A percentile compares a stretch with the other conserved stretches of the same genome.
Evolutionary conservation across 30 jellyfish, hydroid and myxozoan species (phyloP).

Genomic region (Rhopilema esculentum): DNA sequence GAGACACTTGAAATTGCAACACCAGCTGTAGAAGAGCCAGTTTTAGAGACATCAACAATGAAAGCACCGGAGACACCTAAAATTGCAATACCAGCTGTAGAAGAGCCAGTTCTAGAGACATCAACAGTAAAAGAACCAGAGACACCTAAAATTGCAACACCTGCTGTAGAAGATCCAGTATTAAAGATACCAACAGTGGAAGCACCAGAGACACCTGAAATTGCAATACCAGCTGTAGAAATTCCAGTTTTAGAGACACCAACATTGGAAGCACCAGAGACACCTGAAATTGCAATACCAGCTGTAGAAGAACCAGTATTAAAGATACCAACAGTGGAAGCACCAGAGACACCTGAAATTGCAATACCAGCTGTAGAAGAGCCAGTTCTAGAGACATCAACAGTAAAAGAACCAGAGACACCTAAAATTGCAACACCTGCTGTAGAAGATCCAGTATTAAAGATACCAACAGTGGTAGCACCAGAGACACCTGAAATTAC

Average conservation of each 20-base stretch:
- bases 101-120: neutral
- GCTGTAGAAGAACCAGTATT: neutral
- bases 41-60: neutral
- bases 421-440: neutral
- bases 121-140: neutral
- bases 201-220: neutral
- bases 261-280: neutral
- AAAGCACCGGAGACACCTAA: neutral
- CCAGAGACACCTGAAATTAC: too few species aligned
- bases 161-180: neutral
- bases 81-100: neutral
- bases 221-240: neutral
- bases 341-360: neutral
- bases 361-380: neutral
- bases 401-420: neutral
- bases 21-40: slow-evolving; percentile 5
- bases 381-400: neutral
- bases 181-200: neutral
- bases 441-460: neutral
- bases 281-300: neutral
- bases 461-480: too few species aligned
- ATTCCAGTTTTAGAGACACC: neutral
- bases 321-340: neutral
- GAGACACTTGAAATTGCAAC: neutral
- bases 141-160: neutral